A percentile compares a stretch with the other conserved stretches of the same genome.
phyloP scores from a whole-genome alignment of 64 coral and sea anemone genomes.

The Hydrozoanthus tunicans region DNA sequence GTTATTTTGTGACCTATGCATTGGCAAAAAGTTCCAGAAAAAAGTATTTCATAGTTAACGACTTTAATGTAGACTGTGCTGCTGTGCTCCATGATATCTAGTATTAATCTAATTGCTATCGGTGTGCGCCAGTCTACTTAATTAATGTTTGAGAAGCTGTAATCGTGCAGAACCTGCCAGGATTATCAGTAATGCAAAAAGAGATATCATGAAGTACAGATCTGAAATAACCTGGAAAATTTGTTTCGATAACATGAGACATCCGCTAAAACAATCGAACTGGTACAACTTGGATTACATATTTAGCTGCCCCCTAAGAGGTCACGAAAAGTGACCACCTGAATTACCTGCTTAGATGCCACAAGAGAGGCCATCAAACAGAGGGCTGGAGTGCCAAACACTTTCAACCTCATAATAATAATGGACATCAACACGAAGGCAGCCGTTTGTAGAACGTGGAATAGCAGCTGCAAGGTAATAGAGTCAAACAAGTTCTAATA shows the following conservation, averaged over 20 bases:
- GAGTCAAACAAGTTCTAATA: background rate
- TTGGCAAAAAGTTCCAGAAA: too few species aligned
- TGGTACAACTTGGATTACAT: background rate
- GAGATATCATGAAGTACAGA: too few species aligned
- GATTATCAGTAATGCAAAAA: too few species aligned
- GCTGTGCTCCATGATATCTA: too few species aligned
- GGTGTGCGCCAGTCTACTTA: too few species aligned
- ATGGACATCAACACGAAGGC: conserved; percentile 92
- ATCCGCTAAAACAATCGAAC: background rate
- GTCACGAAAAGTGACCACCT: background rate
- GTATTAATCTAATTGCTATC: too few species aligned
- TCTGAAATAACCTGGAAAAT: too few species aligned
- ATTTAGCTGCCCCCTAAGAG: background rate
- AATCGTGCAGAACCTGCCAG: too few species aligned
- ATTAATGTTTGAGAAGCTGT: too few species aligned
- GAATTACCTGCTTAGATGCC: conserved; percentile 91
- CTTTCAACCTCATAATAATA: conserved; percentile 95
- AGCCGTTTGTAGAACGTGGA: conserved; percentile 84
- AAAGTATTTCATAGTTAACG: too few species aligned
- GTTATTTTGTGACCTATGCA: too few species aligned
- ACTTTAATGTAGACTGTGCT: too few species aligned
- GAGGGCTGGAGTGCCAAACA: conserved; percentile 93
- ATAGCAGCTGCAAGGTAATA: conserved; percentile 76
- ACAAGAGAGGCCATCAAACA: conserved; percentile 86
- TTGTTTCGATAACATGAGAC: background rate